A percentile compares a stretch with the other conserved stretches of the same genome.
Conservation (phyloP, 2,797 vertebrate species). For the Alca torda region DNA sequence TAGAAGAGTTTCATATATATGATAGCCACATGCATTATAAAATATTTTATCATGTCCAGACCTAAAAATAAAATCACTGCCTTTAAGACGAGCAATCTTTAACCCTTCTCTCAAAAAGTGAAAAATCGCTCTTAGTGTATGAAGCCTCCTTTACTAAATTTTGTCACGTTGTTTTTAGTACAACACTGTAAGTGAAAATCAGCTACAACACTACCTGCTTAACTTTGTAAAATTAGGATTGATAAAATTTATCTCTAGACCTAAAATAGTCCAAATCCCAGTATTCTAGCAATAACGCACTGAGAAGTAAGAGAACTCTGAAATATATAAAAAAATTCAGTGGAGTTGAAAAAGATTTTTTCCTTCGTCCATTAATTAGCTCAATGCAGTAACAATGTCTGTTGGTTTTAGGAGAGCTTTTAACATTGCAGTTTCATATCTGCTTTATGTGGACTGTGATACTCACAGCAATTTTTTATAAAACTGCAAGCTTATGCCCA, state of each 20-base stretch:
- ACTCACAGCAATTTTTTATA: not conserved
- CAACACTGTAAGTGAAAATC: not conserved
- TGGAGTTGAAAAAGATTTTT: not conserved
- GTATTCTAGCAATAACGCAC: not conserved
- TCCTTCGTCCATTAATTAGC: not conserved
- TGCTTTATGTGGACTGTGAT: not conserved
- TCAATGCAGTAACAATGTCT: not conserved
- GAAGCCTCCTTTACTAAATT: not conserved
- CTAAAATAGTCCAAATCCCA: not conserved
- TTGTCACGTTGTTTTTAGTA: not conserved
- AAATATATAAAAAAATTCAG: not conserved
- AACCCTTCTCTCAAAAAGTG: not conserved
- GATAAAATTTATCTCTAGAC: not conserved
- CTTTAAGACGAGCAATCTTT: slow-evolving; percentile 1
- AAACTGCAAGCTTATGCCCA: not conserved
- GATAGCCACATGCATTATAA: slow-evolving; percentile 10
- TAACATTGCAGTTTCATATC: not conserved
- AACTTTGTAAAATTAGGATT: not conserved
- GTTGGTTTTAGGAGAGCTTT: not conserved
- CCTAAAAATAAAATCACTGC: not conserved
- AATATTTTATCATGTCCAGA: not conserved
- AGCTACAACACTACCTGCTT: not conserved
- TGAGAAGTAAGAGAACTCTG: not conserved
- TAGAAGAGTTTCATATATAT: not conserved
- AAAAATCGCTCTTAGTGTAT: slow-evolving; percentile 1